phyloP scores from a whole-genome alignment of 1,140 invertebrate species.

The Drosophila jambulina region DNA sequence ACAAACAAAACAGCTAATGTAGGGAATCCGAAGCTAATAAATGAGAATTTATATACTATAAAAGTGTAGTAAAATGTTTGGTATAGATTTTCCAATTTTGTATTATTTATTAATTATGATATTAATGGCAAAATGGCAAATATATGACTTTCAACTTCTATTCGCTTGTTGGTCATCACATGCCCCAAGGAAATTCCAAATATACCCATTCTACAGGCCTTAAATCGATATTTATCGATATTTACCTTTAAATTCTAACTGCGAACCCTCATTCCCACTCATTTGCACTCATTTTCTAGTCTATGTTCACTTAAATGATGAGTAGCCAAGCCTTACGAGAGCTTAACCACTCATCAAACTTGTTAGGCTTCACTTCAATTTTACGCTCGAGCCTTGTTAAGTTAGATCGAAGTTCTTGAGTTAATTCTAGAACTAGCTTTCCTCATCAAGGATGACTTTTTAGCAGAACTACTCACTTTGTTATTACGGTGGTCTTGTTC shows the following conservation, averaged over 20 bases:
- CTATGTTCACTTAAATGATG: neutral
- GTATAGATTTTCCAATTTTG: too few species aligned
- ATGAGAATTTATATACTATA: too few species aligned
- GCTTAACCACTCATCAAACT: neutral
- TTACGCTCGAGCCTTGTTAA: neutral
- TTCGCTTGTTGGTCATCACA: too few species aligned
- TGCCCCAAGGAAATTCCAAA: too few species aligned
- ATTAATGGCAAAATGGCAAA: too few species aligned
- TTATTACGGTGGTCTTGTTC: slow-evolving; percentile 85
- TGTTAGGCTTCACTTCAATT: neutral
- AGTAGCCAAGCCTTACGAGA: neutral
- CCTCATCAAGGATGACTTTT: neutral
- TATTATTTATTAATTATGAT: too few species aligned
- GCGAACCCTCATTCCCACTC: neutral
- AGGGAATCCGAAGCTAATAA: too few species aligned
- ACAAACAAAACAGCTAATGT: too few species aligned
- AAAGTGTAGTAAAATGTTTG: too few species aligned
- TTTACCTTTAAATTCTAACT: neutral
- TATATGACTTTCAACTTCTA: too few species aligned
- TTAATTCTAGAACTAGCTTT: neutral
- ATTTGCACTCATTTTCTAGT: neutral
- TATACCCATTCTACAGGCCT: too few species aligned
- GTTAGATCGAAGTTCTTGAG: neutral
- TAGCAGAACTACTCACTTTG: slow-evolving; percentile 43
- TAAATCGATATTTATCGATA: too few species aligned